Evolutionary conservation across 2,888 invertebrate species (phyloP).

Genomic region (Pseudococcus jackbeardsleyi): DNA sequence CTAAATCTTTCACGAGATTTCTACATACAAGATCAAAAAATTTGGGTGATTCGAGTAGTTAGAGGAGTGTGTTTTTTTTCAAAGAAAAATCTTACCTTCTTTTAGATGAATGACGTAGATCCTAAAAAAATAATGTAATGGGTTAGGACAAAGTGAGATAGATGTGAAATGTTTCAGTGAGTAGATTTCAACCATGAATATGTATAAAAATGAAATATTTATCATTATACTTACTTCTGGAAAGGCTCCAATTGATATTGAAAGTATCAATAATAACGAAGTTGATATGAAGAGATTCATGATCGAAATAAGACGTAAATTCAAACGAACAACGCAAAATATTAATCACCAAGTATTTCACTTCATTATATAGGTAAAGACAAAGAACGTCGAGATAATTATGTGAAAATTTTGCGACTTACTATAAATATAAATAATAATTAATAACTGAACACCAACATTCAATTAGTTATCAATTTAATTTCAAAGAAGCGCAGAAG

Average conservation of each 20-base stretch:
- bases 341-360: not conserved
- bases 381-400: not conserved
- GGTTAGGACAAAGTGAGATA: not conserved
- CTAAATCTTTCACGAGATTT: slow-evolving; percentile 43
- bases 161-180: not conserved
- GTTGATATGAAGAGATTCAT: not conserved
- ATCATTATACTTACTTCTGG: not conserved
- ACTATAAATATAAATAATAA: too few relatives aligned
- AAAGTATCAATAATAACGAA: not conserved
- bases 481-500: too few relatives aligned
- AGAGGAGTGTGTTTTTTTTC: not conserved
- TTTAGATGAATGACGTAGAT: not conserved
- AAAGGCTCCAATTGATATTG: not conserved
- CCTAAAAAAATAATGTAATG: not conserved
- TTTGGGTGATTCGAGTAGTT: not conserved
- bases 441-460: not conserved
- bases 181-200: not conserved
- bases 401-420: not conserved
- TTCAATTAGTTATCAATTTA: too few relatives aligned
- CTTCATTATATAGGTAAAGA: not conserved
- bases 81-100: not conserved
- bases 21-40: not conserved
- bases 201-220: not conserved
- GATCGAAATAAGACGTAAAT: not conserved
- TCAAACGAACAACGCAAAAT: not conserved